phyloP scores from a whole-genome alignment of 92 coral and sea anemone genomes.

The Blastomussa wellsi region DNA sequence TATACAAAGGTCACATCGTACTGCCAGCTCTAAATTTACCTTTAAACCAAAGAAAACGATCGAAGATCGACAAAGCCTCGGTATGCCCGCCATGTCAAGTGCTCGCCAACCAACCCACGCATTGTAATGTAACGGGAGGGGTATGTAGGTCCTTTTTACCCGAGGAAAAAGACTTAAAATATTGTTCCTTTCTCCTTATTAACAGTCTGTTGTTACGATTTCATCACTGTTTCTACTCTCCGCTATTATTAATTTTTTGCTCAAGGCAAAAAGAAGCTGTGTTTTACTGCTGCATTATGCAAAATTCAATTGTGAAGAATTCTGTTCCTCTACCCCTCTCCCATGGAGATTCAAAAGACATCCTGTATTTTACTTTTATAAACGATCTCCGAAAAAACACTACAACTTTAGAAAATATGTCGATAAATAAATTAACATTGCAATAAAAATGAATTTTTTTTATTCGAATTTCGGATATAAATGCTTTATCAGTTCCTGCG shows the following conservation, averaged over 20 bases:
- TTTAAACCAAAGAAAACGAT: not conserved
- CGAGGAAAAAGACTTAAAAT: not conserved
- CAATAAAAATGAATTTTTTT: no score
- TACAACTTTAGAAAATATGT: not conserved
- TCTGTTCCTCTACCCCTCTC: slow-evolving; percentile 6
- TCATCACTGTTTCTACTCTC: no score
- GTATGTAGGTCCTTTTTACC: not conserved
- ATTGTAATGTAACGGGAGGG: slow-evolving; percentile 7
- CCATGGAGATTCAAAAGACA: not conserved
- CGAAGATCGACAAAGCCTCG: slow-evolving; percentile 29
- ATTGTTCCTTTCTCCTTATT: not conserved
- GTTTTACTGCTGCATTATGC: not conserved
- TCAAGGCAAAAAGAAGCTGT: not conserved
- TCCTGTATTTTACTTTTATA: not conserved
- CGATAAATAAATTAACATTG: not conserved
- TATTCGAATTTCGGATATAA: not conserved
- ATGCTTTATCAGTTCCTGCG: no score
- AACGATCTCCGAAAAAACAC: not conserved
- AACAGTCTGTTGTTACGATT: not conserved
- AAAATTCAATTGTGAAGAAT: not conserved
- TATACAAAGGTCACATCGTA: not conserved
- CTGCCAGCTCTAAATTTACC: not conserved
- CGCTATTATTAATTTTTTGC: not conserved
- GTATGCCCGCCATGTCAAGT: slow-evolving; percentile 28
- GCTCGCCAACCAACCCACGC: not conserved